Evolutionary conservation across 2,888 invertebrate species (phyloP).

Genomic region (Drosophila imparisetae): DNA sequence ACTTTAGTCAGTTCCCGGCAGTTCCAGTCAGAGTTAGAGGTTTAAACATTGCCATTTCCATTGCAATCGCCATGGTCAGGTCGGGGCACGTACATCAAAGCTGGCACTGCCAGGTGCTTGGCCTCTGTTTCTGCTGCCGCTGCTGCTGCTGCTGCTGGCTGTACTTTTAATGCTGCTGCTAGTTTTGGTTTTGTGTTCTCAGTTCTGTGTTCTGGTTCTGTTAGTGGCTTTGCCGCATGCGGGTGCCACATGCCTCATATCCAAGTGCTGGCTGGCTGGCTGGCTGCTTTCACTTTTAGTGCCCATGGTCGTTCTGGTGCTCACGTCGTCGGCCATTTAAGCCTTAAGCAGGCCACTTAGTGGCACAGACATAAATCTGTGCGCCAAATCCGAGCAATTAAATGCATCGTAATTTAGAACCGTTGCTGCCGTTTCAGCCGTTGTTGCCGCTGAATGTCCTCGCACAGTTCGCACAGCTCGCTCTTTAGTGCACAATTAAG

Average conservation of each 20-base stretch:
- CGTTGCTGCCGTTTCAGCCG: conserved; percentile 5
- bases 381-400: conserved; percentile 83
- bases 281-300: conserved; percentile 66
- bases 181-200: conserved; percentile 1
- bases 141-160: background rate
- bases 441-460: conserved; percentile 9
- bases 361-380: conserved; percentile 82
- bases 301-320: conserved; percentile 38
- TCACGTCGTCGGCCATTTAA: conserved; percentile 77
- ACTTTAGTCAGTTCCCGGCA: conserved; percentile 15
- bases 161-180: background rate
- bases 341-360: conserved; percentile 83
- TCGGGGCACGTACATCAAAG: conserved; percentile 48
- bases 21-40: background rate
- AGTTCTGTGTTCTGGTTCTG: background rate
- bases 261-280: conserved; percentile 15
- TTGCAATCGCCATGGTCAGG: background rate
- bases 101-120: conserved; percentile 44
- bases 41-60: background rate
- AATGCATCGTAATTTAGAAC: conserved; percentile 80
- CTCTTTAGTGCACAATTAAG: conserved; percentile 78
- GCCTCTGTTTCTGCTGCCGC: conserved; percentile 13
- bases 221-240: conserved; percentile 23
- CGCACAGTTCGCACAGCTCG: conserved; percentile 26
- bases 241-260: conserved; percentile 65